Evolutionary conservation across 2,113 vertebrate genomes (phyloP).

Genomic region (Neogale vison): DNA sequence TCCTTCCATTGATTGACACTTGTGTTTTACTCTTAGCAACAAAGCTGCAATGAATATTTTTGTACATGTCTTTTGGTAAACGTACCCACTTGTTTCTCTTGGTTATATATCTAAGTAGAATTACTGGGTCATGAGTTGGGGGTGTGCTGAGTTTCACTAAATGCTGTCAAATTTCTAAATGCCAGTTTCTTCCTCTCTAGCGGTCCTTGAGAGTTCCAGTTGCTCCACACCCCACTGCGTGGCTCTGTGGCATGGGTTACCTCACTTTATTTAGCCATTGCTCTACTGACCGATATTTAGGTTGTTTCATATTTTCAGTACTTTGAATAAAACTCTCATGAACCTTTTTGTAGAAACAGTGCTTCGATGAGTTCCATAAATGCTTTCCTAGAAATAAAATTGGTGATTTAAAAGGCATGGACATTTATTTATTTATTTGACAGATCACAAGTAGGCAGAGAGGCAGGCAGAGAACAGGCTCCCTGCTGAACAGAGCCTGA

Average conservation of each 20-base stretch:
- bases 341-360: not conserved
- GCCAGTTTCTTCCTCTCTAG: not conserved
- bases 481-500: too few relatives aligned
- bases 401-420: not conserved
- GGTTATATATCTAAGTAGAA: not conserved
- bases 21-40: slow-evolving; percentile 2
- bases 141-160: not conserved
- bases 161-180: not conserved
- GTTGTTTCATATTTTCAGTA: slow-evolving; percentile 13
- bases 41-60: not conserved
- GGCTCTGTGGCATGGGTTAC: not conserved
- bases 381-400: not conserved
- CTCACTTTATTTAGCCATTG: not conserved
- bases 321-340: not conserved
- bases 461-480: too few relatives aligned
- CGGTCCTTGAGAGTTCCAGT: not conserved
- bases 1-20: not conserved
- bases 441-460: too few relatives aligned
- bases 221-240: not conserved
- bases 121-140: not conserved
- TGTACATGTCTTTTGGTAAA: not conserved
- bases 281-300: not conserved
- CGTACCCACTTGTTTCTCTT: not conserved
- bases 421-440: not conserved
- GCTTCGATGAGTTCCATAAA: not conserved